Percentiles rank a stretch among this genome's conserved stretches.
These are phyloP conservation scores for Rutilus rutilus DNA, from an alignment of 2,113 vertebrate species.

Conservation along the genomic window DNA sequence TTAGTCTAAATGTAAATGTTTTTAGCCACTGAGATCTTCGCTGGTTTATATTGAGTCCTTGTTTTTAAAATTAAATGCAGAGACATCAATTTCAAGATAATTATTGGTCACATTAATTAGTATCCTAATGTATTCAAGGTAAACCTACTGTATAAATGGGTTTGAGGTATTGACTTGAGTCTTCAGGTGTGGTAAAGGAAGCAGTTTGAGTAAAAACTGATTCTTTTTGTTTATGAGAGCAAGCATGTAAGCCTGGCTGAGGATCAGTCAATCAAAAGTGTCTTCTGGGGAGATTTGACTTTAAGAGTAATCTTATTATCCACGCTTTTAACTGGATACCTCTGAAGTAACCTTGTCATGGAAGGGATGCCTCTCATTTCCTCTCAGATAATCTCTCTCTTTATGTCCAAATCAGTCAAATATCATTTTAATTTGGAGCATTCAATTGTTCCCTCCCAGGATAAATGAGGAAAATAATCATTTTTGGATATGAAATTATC, in stretches of 20 bases:
- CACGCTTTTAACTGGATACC: conserved; percentile 63
- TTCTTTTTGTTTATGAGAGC: conserved; percentile 45
- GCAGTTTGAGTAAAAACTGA: neutral
- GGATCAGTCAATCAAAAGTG: conserved; percentile 66
- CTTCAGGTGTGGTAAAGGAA: neutral
- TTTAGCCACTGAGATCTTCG: neutral
- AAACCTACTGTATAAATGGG: neutral
- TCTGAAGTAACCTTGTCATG: conserved; percentile 56
- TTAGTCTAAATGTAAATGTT: neutral
- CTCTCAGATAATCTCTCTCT: conserved; percentile 68
- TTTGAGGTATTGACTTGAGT: neutral
- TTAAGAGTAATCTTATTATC: conserved; percentile 64
- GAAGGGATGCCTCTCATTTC: conserved; percentile 45
- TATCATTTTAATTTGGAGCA: neutral
- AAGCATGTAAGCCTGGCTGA: conserved; percentile 50
- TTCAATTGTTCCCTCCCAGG: neutral
- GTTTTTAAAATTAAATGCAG: neutral
- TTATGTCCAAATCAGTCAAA: conserved; percentile 48
- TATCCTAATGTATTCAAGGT: neutral
- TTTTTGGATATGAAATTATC: too few species aligned
- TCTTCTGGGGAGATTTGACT: conserved; percentile 58
- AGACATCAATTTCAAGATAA: neutral
- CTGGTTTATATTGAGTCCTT: neutral
- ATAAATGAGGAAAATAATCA: neutral
- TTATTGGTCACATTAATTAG: neutral